Percentiles rank a stretch among this genome's conserved stretches.
These are phyloP conservation scores for Thysanoteuthis rhombus DNA, from an alignment of 2,888 invertebrate genomes.

Conservation along the genomic window DNA sequence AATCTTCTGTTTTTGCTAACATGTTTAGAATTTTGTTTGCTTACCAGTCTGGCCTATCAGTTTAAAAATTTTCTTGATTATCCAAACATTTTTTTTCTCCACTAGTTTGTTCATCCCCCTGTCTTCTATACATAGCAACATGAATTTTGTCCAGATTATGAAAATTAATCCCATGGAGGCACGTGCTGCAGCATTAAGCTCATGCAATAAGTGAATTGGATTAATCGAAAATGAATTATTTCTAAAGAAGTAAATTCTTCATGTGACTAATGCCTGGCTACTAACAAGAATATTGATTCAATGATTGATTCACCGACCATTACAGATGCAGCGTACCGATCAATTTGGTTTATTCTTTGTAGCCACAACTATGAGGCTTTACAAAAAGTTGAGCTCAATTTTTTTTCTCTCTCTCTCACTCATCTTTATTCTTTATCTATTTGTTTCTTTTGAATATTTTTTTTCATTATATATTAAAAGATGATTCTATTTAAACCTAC, in stretches of 20 bases:
- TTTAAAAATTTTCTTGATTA: no score
- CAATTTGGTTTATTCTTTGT: neutral
- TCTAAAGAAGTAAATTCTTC: neutral
- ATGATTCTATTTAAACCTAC: neutral
- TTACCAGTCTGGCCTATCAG: no score
- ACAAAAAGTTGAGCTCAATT: neutral
- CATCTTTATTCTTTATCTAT: no score
- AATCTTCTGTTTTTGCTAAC: no score
- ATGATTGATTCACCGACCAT: neutral
- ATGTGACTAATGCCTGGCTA: neutral
- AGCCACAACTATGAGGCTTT: neutral
- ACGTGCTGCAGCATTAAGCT: neutral
- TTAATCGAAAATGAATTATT: slow-evolving; percentile 12
- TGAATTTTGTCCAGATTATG: neutral
- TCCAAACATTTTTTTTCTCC: no score
- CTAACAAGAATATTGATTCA: neutral
- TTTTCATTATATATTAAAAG: neutral
- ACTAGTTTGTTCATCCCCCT: no score
- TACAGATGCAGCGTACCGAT: neutral
- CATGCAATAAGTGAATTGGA: neutral
- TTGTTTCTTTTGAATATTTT: neutral
- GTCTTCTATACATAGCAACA: neutral
- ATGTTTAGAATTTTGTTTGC: no score
- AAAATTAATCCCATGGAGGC: neutral
- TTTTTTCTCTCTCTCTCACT: neutral